A percentile compares a stretch with the other conserved stretches of the same genome.
These are phyloP conservation scores for Urocolius indicus DNA, from an alignment of 2,113 vertebrate genomes.

Conservation along the genomic window DNA sequence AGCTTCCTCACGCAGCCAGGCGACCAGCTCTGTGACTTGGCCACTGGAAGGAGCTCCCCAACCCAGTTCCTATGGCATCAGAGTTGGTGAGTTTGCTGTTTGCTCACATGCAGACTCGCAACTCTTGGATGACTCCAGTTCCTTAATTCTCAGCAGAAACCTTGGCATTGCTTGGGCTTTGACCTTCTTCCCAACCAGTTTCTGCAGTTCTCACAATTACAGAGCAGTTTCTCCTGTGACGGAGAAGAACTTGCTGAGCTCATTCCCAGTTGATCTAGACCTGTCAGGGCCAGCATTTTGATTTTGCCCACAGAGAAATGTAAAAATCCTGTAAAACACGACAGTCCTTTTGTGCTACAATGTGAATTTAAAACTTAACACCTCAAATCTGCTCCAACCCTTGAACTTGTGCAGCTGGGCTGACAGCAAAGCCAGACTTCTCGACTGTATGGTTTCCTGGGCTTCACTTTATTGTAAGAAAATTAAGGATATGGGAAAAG, in stretches of 20 bases:
- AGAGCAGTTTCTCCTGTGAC: not conserved
- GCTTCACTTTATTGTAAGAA: not conserved
- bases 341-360: not conserved
- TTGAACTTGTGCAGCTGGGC: not conserved
- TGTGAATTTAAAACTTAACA: not conserved
- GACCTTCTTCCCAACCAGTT: not conserved
- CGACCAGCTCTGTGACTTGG: not conserved
- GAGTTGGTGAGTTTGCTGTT: not conserved
- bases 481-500: not conserved
- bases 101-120: not conserved
- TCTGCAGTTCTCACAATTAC: not conserved
- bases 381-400: not conserved
- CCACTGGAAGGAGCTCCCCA: not conserved
- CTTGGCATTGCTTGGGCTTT: not conserved
- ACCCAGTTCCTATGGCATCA: not conserved
- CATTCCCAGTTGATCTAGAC: not conserved
- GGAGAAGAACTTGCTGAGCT: not conserved
- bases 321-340: not conserved
- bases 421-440: not conserved
- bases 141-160: not conserved
- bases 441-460: not conserved
- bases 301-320: not conserved
- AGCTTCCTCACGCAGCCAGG: not conserved
- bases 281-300: not conserved
- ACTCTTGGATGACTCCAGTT: fast-evolving